Percentiles rank a stretch among this genome's conserved stretches.
Conservation (phyloP, 1,140 invertebrate genomes). For the Eumeta japonica region DNA sequence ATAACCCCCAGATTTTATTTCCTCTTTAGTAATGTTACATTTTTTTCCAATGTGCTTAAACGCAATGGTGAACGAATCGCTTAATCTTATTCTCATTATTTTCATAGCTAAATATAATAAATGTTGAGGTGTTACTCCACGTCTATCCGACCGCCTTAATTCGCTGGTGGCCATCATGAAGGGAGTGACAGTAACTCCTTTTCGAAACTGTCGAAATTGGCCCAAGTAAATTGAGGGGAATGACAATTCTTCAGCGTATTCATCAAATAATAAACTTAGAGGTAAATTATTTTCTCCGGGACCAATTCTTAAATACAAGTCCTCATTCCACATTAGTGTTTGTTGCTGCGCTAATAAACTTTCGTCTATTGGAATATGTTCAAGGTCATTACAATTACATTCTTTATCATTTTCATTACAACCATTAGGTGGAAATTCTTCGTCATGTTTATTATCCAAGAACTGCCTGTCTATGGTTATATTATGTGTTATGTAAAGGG, state of each 20-base stretch:
- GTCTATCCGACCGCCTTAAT: slow-evolving; percentile 12
- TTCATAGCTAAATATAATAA: slow-evolving; percentile 20
- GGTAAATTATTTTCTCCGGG: slow-evolving; percentile 17
- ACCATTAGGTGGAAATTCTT: no score
- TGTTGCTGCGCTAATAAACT: slow-evolving; percentile 24
- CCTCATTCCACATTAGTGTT: slow-evolving; percentile 27
- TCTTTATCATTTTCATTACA: no score
- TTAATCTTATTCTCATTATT: slow-evolving; percentile 13
- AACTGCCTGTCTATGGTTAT: slow-evolving; percentile 2
- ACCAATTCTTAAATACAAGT: slow-evolving; percentile 22
- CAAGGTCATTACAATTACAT: slow-evolving; percentile 6
- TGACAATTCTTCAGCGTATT: slow-evolving; percentile 23
- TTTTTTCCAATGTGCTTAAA: slow-evolving; percentile 18
- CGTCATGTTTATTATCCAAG: slow-evolving; percentile 9
- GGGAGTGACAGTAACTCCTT: slow-evolving; percentile 9
- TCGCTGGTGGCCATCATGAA: slow-evolving; percentile 19
- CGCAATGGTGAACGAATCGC: slow-evolving; percentile 11
- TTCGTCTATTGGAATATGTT: slow-evolving; percentile 16
- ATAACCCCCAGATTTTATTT: no score
- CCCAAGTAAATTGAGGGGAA: slow-evolving; percentile 24
- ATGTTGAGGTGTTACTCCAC: slow-evolving; percentile 12
- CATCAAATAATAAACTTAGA: slow-evolving; percentile 17
- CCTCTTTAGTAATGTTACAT: slow-evolving; percentile 13
- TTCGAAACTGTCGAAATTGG: slow-evolving; percentile 13
- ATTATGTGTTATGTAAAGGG: slow-evolving; percentile 9